Conservation (phyloP, 2,113 vertebrate genomes). For the Anarhynchus alexandrinus region DNA sequence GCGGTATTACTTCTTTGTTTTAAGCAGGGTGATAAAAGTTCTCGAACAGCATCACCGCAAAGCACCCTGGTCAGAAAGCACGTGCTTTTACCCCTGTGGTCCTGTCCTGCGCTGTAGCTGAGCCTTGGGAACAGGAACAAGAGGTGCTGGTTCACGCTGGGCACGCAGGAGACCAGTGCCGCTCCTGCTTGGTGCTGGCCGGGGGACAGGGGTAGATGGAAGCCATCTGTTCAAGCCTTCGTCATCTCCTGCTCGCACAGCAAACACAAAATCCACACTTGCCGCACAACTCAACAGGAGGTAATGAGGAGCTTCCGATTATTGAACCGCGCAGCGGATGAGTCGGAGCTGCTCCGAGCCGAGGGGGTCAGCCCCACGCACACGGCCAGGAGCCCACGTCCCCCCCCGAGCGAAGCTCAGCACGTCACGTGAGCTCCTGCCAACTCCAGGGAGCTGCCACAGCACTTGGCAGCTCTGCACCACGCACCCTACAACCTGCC, state of each 20-base stretch:
- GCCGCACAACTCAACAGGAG: background rate
- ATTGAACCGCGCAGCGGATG: background rate
- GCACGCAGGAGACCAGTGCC: accelerated
- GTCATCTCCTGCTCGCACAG: background rate
- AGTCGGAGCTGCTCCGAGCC: background rate
- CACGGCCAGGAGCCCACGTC: background rate
- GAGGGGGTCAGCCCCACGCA: accelerated
- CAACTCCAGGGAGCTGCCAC: background rate
- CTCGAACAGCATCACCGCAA: accelerated
- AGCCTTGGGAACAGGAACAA: background rate
- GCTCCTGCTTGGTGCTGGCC: accelerated
- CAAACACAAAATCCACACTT: background rate
- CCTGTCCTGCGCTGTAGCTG: accelerated
- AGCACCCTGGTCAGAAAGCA: background rate
- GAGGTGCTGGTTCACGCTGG: accelerated
- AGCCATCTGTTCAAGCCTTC: background rate
- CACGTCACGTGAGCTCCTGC: background rate
- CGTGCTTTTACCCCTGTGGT: accelerated
- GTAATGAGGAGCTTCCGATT: background rate
- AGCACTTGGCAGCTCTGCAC: background rate
- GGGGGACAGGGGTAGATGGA: background rate
- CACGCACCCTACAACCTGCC: background rate
- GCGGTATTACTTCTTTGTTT: background rate
- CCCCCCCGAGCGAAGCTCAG: accelerated
- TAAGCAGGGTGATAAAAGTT: background rate